These are phyloP conservation scores for Microcebus ravelobensis DNA, from an alignment of 2,113 vertebrate species.

Conservation along the genomic window DNA sequence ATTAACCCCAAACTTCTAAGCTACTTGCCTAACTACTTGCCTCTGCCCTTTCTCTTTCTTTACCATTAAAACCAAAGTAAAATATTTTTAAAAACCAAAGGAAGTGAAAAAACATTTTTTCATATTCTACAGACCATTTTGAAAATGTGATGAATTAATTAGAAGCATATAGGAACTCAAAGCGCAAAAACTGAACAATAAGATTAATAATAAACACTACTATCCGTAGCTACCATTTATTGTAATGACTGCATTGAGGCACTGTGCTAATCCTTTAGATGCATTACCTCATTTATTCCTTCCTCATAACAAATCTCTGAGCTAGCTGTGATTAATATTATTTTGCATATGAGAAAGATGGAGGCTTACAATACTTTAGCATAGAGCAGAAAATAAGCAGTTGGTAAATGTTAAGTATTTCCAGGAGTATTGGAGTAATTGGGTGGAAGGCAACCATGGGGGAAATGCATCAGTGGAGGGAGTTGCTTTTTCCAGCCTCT, in stretches of 20 bases:
- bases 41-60: background rate
- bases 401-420: slow-evolving; percentile 25
- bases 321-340: background rate
- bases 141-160: background rate
- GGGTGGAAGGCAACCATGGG: background rate
- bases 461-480: background rate
- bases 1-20: background rate
- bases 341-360: background rate
- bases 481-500: background rate
- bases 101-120: background rate
- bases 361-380: background rate
- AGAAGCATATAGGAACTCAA: background rate
- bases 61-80: slow-evolving; percentile 8
- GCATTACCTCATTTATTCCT: background rate
- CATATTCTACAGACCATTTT: background rate
- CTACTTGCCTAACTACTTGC: too few species aligned
- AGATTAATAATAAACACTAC: background rate
- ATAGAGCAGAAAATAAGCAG: background rate
- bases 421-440: background rate
- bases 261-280: background rate
- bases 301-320: background rate
- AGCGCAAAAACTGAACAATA: background rate
- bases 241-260: background rate
- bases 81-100: background rate
- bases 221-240: background rate